Conservation (phyloP, 1,140 invertebrate genomes). For the Uloborus diversus region DNA sequence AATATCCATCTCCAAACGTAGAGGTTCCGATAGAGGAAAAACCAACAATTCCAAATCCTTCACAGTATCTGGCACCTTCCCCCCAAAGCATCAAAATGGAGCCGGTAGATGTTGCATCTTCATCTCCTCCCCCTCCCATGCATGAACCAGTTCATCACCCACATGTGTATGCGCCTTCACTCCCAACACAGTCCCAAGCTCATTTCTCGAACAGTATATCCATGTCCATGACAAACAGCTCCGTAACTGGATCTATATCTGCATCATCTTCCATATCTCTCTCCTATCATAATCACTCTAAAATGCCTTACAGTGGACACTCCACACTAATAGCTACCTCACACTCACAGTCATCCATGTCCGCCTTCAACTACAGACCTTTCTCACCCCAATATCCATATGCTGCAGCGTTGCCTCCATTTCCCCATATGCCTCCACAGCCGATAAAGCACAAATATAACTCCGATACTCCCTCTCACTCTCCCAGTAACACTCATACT, state of each 20-base stretch:
- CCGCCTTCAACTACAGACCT: slow-evolving; percentile 49
- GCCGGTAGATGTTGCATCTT: slow-evolving; percentile 44
- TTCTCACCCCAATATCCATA: slow-evolving; percentile 49
- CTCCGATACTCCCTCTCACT: slow-evolving; percentile 24
- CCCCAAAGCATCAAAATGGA: slow-evolving; percentile 56
- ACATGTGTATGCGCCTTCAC: slow-evolving; percentile 18
- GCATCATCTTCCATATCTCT: slow-evolving; percentile 52
- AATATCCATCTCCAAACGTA: slow-evolving; percentile 4
- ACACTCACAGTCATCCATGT: slow-evolving; percentile 49
- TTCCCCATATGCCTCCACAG: slow-evolving; percentile 43
- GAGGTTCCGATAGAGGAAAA: slow-evolving; percentile 21
- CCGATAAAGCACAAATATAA: slow-evolving; percentile 40
- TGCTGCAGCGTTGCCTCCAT: slow-evolving; percentile 37
- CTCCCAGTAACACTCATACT: slow-evolving; percentile 32
- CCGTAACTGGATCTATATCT: slow-evolving; percentile 49
- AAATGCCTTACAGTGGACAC: slow-evolving; percentile 48
- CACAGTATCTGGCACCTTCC: slow-evolving; percentile 36
- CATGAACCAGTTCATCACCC: slow-evolving; percentile 46
- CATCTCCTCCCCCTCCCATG: slow-evolving; percentile 13
- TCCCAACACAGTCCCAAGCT: slow-evolving; percentile 10
- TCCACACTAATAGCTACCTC: slow-evolving; percentile 45
- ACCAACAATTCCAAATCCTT: slow-evolving; percentile 14
- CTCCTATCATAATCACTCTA: slow-evolving; percentile 48
- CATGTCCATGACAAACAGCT: slow-evolving; percentile 44
- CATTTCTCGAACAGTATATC: slow-evolving; percentile 49